Percentiles rank a stretch among this genome's conserved stretches.
Conservation (phyloP, 2,888 invertebrate genomes). For the Ryuthela nishihirai region DNA sequence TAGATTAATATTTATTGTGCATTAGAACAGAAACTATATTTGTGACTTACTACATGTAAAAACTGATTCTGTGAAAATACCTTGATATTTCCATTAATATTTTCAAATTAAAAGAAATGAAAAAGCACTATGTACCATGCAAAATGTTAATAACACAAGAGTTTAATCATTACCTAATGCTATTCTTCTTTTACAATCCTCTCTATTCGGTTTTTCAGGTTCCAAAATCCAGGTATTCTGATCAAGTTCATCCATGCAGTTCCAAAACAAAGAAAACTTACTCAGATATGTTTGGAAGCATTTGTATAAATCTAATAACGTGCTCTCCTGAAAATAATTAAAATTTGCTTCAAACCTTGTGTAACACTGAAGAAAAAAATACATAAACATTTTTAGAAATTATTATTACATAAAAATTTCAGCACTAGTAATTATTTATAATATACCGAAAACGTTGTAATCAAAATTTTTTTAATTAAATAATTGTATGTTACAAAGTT, state of each 20-base stretch:
- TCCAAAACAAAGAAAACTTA: neutral
- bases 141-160: too few relatives aligned
- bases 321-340: neutral
- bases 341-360: neutral
- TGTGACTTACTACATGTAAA: too few relatives aligned
- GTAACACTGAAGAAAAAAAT: neutral
- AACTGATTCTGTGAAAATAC: too few relatives aligned
- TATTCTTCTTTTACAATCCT: constrained; percentile 1
- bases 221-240: neutral
- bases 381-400: neutral
- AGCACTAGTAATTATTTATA: too few relatives aligned
- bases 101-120: too few relatives aligned
- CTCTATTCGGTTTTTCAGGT: neutral
- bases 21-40: too few relatives aligned
- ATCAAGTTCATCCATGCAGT: constrained; percentile 3
- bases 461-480: neutral
- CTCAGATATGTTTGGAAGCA: neutral
- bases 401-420: too few relatives aligned
- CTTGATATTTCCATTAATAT: too few relatives aligned
- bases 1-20: too few relatives aligned
- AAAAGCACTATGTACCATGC: too few relatives aligned
- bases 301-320: neutral
- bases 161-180: neutral
- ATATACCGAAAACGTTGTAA: too few relatives aligned
- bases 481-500: neutral